A percentile compares a stretch with the other conserved stretches of the same genome.
Evolutionary conservation across 2,888 invertebrate genomes (phyloP).

Genomic region (Lasiommata megera): DNA sequence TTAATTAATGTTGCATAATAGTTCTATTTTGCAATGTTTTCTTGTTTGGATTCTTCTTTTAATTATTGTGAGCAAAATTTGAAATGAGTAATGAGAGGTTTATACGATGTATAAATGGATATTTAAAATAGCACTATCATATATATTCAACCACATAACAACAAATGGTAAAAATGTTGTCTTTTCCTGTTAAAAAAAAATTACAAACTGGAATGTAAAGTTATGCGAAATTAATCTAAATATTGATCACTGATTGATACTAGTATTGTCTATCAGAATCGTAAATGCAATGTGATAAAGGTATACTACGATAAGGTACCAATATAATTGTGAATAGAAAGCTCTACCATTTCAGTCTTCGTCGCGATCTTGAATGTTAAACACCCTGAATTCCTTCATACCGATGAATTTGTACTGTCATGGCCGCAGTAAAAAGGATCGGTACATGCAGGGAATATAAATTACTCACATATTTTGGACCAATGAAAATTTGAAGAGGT

Average conservation of each 20-base stretch:
- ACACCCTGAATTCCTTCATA: not conserved
- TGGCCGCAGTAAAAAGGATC: not conserved
- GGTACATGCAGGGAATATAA: not conserved
- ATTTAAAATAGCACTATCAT: too few species aligned
- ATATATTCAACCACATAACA: too few species aligned
- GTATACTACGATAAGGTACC: conserved; percentile 11
- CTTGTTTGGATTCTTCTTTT: too few species aligned
- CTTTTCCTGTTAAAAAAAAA: not conserved
- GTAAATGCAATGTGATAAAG: conserved; percentile 14
- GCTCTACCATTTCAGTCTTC: conserved; percentile 2
- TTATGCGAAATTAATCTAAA: not conserved
- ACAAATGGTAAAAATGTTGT: too few species aligned
- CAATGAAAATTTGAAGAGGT: not conserved
- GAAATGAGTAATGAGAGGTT: too few species aligned
- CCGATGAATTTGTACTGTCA: not conserved
- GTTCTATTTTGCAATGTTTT: too few species aligned
- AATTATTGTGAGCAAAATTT: too few species aligned
- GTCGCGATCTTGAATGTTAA: not conserved
- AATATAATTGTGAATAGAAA: not conserved
- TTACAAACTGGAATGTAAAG: not conserved
- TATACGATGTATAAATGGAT: too few species aligned
- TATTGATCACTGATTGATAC: not conserved
- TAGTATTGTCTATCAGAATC: not conserved
- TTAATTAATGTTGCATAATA: too few species aligned
- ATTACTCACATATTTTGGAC: conserved; percentile 2